These are phyloP conservation scores for Parazoanthus swiftii DNA, from an alignment of 92 coral and sea anemone genomes.

Conservation along the genomic window DNA sequence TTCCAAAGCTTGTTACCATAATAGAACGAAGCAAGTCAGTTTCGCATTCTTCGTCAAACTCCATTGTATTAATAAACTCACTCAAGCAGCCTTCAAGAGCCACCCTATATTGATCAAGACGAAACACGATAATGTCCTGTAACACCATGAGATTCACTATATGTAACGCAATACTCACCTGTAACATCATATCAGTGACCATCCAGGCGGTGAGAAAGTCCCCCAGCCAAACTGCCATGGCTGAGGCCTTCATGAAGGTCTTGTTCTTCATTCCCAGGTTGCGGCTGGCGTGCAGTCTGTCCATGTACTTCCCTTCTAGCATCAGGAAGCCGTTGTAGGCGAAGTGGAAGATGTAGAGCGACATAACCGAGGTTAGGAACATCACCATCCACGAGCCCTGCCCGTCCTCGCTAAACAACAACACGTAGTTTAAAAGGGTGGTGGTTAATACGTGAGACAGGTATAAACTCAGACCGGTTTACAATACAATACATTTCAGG, in stretches of 20 bases:
- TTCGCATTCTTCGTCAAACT: no score
- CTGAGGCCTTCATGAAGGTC: conserved; percentile 83
- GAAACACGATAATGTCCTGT: neutral
- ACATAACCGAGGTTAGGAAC: conserved; percentile 74
- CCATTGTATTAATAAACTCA: no score
- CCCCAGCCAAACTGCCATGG: conserved; percentile 82
- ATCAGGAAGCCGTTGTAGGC: conserved; percentile 32
- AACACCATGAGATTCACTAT: neutral
- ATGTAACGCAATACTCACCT: conserved; percentile 43
- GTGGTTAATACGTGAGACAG: no score
- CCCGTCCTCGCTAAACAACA: conserved; percentile 74
- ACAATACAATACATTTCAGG: no score
- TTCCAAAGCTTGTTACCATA: no score
- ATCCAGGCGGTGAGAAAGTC: conserved; percentile 92
- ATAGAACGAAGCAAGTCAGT: no score
- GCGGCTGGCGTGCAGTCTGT: conserved; percentile 73
- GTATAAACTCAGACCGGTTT: no score
- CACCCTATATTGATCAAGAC: neutral
- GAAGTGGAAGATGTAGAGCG: conserved; percentile 65
- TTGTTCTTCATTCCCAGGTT: conserved; percentile 80
- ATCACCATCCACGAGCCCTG: conserved; percentile 93
- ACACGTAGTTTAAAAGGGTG: no score
- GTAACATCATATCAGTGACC: conserved; percentile 93
- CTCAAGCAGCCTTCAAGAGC: no score
- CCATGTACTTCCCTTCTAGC: conserved; percentile 73